phyloP scores from a whole-genome alignment of 2,113 vertebrate genomes.

The Alethe diademata region DNA sequence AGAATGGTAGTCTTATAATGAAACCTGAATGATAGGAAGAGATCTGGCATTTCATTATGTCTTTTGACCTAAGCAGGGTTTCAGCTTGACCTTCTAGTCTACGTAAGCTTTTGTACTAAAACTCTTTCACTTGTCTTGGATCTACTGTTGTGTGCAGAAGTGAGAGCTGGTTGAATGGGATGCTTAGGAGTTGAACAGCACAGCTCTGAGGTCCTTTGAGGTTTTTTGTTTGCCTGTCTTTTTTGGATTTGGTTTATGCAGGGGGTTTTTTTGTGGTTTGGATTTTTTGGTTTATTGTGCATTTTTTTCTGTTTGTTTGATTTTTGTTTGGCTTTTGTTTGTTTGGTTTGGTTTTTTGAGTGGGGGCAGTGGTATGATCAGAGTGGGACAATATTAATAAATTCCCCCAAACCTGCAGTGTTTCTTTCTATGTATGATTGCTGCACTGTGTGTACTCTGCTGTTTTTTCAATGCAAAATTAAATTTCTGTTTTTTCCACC shows the following conservation, averaged over 20 bases:
- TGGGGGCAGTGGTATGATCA: background rate
- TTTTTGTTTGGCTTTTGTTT: background rate
- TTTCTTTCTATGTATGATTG: background rate
- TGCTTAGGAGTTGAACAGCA: background rate
- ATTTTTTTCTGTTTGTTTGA: background rate
- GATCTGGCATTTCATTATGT: background rate
- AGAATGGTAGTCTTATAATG: background rate
- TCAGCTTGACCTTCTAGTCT: slow-evolving; percentile 1
- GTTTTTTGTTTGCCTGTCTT: background rate
- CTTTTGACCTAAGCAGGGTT: background rate
- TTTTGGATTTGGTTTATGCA: background rate
- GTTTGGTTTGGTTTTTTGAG: background rate
- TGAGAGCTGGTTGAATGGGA: background rate
- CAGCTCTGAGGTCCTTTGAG: background rate
- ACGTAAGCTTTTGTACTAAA: slow-evolving; percentile 1
- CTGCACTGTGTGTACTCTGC: background rate
- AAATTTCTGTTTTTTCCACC: background rate
- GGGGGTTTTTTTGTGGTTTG: background rate
- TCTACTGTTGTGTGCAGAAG: background rate
- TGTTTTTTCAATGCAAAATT: background rate
- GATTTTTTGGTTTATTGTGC: background rate
- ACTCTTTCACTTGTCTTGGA: background rate
- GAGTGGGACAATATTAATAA: background rate
- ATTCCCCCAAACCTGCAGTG: fast-evolving
- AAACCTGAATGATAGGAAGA: background rate